A percentile compares a stretch with the other conserved stretches of the same genome.
Evolutionary conservation across 2,113 vertebrate species (phyloP).

Genomic region (Notechis scutatus): DNA sequence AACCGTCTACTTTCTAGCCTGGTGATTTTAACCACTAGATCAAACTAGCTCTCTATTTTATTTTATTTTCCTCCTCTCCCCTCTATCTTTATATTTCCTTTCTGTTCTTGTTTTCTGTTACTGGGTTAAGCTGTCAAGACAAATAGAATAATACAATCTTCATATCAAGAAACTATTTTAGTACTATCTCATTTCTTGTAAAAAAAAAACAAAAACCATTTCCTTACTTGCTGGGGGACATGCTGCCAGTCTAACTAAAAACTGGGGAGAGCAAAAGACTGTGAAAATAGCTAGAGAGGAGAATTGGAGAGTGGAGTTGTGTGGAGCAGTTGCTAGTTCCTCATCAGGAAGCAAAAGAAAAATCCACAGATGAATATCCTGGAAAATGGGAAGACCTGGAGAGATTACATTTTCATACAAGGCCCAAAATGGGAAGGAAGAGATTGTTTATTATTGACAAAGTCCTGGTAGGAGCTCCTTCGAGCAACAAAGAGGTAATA

Average conservation of each 20-base stretch:
- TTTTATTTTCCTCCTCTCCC: background rate
- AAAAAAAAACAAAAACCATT: background rate
- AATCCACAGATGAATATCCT: background rate
- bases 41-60: background rate
- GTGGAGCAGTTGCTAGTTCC: background rate
- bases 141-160: conserved; percentile 9
- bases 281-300: background rate
- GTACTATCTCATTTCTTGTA: background rate
- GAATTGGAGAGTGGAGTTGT: background rate
- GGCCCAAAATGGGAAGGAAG: background rate
- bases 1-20: background rate
- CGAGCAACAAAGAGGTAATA: background rate
- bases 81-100: background rate
- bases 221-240: background rate
- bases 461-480: background rate
- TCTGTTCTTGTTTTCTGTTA: conserved; percentile 10
- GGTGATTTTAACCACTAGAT: background rate
- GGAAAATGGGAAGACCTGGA: background rate
- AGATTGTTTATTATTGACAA: background rate
- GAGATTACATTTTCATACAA: background rate
- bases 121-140: background rate
- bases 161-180: background rate
- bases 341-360: background rate
- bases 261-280: background rate
- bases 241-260: background rate